Base-by-base conservation (phyloP, 2,888 invertebrate species). In the Sphaerophoria rueppellii region DNA sequence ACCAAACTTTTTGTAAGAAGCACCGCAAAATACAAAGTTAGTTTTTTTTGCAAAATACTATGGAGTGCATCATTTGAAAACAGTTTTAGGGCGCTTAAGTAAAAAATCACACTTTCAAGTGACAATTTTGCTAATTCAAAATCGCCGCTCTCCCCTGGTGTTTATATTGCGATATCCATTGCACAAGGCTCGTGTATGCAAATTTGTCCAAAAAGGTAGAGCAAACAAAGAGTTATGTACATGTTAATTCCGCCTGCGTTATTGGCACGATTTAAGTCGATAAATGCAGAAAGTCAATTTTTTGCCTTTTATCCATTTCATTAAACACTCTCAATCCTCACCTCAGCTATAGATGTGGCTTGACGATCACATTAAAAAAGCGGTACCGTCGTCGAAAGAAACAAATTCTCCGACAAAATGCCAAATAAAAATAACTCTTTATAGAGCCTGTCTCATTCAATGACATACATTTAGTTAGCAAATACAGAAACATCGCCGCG, bases 391-490 rank as follows among this genome's bases (percentile, higher is more conserved):
- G 11, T 6, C 6, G 65, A 35, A 50, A 11, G 32, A 6, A 6
- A 46, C 32, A 2, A 43, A 35, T 11, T 50, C 80, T 24, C 12
- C 34, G 24, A 16, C 76, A 76, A 76, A 81, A 76, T 77, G 85
- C 43, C 81, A 85, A 72, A 70, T 65, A 35, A 70, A 9, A 58
- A 2, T 58, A 16, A 11, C 6, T 58, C 14, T 63, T 61, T 63
- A 71, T 71, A 24, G 50, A 76, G 60, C 55, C 75, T 61, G 67
- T 75, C 71, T 24, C 54, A 69, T 34, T 40, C 35, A 75, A 72
- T 85, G 81, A 85, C 85, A 85, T 73, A 85, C 76, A 58, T 85
- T 73, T 43, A 16, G 24, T 40, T 43, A 4, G 9, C 6, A 12
- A 14, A 37, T 24, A 60, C 14, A 24, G 37, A 60, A 40, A 67